Evolutionary conservation across 2,888 invertebrate genomes (phyloP).

Genomic region (Pycnomerus fuliginosus): DNA sequence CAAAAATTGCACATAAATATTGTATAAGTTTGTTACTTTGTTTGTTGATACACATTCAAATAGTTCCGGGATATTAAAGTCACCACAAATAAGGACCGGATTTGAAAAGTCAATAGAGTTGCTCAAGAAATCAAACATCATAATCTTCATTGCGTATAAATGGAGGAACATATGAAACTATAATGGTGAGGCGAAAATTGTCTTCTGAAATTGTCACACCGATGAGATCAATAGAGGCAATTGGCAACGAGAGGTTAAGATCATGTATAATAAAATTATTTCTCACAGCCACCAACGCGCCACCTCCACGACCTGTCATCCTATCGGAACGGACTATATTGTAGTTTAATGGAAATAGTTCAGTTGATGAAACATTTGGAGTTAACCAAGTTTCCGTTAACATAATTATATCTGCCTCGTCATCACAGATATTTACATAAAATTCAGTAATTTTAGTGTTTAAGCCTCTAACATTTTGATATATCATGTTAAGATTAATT

Average conservation of each 20-base stretch:
- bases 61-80: constrained; percentile 2
- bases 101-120: constrained; percentile 1
- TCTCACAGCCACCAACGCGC: constrained; percentile 3
- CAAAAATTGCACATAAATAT: background rate
- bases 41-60: background rate
- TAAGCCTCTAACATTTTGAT: constrained; percentile 6
- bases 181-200: too few species aligned
- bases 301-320: constrained; percentile 1
- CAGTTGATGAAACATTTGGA: background rate
- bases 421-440: background rate
- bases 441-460: constrained; percentile 3
- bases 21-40: background rate
- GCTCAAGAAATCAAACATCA: too few species aligned
- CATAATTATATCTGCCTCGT: constrained; percentile 2
- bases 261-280: background rate
- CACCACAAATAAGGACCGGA: constrained; percentile 1
- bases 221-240: constrained; percentile 1
- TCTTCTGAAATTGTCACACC: constrained; percentile 1
- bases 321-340: constrained; percentile 4
- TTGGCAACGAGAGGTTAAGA: constrained; percentile 2
- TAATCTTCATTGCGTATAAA: too few species aligned
- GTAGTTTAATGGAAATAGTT: constrained; percentile 3
- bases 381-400: constrained; percentile 6
- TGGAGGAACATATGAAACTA: constrained; percentile 1
- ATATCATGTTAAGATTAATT: constrained; percentile 8